These are phyloP conservation scores for Nematolebias whitei DNA, from an alignment of 2,113 vertebrate species.

Conservation along the genomic window DNA sequence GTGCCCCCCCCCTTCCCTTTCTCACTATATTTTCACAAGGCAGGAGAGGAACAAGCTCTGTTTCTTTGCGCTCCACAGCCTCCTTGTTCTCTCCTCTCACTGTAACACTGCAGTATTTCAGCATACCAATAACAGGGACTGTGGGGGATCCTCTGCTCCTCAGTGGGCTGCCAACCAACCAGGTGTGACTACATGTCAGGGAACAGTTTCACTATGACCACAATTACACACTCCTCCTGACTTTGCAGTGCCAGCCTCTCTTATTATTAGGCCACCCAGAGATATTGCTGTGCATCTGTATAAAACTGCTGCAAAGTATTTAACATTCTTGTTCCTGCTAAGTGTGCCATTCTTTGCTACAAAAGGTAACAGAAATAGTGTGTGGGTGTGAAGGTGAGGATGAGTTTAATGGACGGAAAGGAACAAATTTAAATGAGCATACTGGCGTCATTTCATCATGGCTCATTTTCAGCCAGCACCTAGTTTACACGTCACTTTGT, in stretches of 20 bases:
- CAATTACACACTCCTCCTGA: slow-evolving; percentile 65
- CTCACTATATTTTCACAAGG: slow-evolving; percentile 40
- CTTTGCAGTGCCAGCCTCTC: slow-evolving; percentile 20
- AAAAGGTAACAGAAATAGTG: background rate
- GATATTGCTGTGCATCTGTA: slow-evolving; percentile 11
- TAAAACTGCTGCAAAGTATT: slow-evolving; percentile 7
- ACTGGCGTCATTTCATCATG: slow-evolving; percentile 9
- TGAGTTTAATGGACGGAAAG: slow-evolving; percentile 26
- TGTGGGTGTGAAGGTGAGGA: slow-evolving; percentile 13
- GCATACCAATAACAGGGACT: slow-evolving; percentile 74
- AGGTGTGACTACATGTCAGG: slow-evolving; percentile 78
- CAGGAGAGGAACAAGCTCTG: slow-evolving; percentile 56
- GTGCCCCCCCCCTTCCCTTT: background rate
- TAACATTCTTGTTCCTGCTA: background rate
- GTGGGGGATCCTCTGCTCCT: slow-evolving; percentile 59
- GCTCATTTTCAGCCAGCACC: slow-evolving; percentile 1
- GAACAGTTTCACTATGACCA: slow-evolving; percentile 60
- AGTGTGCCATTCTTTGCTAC: background rate
- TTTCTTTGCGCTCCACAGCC: slow-evolving; percentile 72
- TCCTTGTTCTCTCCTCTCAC: slow-evolving; percentile 63
- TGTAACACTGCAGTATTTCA: slow-evolving; percentile 62
- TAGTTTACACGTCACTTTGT: background rate
- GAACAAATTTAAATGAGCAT: slow-evolving; percentile 15
- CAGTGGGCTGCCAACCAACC: slow-evolving; percentile 59
- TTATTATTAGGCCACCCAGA: slow-evolving; percentile 35